Evolutionary conservation across 2,888 invertebrate species (phyloP).

Genomic region (Ptilodon capucinus): DNA sequence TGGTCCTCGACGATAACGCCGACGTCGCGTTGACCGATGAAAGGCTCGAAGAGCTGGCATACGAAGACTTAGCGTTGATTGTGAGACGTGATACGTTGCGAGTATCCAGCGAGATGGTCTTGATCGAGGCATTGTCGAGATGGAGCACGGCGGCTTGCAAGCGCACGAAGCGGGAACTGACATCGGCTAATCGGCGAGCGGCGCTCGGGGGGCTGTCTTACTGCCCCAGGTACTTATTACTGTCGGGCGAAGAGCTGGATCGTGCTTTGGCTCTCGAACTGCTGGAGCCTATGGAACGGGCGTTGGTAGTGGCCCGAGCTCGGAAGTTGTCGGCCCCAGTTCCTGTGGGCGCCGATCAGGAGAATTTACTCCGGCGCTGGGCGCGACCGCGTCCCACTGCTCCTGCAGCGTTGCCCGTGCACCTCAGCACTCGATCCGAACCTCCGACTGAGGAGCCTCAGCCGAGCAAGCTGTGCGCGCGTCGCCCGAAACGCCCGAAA

Average conservation of each 20-base stretch:
- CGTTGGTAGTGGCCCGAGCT: conserved; percentile 68
- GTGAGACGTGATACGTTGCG: conserved; percentile 86
- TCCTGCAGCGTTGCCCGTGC: conserved; percentile 70
- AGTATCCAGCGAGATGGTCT: conserved; percentile 83
- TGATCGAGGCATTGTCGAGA: conserved; percentile 84
- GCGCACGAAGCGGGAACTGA: conserved; percentile 68
- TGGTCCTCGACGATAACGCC: conserved; percentile 73
- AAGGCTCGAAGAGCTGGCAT: conserved; percentile 82
- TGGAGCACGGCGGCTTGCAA: conserved; percentile 77
- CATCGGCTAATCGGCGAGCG: conserved; percentile 68
- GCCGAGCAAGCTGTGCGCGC: conserved; percentile 62
- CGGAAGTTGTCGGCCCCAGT: conserved; percentile 68
- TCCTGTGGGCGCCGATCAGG: conserved; percentile 74
- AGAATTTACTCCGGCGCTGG: conserved; percentile 69
- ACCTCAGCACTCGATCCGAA: conserved; percentile 69
- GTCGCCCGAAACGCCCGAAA: conserved; percentile 64
- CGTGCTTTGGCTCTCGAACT: conserved; percentile 76
- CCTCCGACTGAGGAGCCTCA: conserved; percentile 56
- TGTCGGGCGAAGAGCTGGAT: conserved; percentile 85
- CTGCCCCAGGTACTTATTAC: conserved; percentile 85
- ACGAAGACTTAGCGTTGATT: conserved; percentile 85
- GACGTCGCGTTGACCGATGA: conserved; percentile 68
- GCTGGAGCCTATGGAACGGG: conserved; percentile 73
- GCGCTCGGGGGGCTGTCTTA: conserved; percentile 81
- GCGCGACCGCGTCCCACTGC: conserved; percentile 66